Conservation (phyloP, 2,797 vertebrate genomes). For the Rhodeus uyekii region DNA sequence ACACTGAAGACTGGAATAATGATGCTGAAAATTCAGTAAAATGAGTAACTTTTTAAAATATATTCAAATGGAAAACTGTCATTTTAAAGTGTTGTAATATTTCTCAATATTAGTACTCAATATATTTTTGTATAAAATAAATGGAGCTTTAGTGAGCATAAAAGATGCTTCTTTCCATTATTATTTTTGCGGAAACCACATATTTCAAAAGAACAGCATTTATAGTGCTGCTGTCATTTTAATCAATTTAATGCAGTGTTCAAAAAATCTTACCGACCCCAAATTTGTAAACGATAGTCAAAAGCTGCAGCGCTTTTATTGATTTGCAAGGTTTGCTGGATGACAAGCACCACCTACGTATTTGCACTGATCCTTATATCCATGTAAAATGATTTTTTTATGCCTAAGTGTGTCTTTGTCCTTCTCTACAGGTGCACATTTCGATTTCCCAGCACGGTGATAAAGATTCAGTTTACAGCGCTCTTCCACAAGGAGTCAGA, state of each 20-base stretch:
- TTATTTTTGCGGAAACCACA: not conserved
- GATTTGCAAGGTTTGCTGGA: not conserved
- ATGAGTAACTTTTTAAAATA: too few species aligned
- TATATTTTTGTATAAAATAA: not conserved
- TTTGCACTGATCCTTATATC: not conserved
- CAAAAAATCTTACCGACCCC: not conserved
- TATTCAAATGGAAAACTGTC: not conserved
- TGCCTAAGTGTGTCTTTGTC: not conserved
- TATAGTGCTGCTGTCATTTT: not conserved
- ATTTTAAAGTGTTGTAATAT: not conserved
- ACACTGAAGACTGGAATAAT: not conserved
- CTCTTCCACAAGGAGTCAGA: slow-evolving; percentile 83
- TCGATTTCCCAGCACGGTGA: slow-evolving; percentile 95
- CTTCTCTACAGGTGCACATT: slow-evolving; percentile 85
- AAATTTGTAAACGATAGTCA: not conserved
- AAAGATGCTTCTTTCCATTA: not conserved
- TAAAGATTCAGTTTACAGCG: slow-evolving; percentile 95
- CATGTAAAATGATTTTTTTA: not conserved
- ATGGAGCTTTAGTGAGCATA: not conserved
- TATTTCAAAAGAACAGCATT: not conserved
- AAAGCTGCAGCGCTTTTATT: not conserved
- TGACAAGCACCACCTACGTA: not conserved
- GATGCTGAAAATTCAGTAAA: not conserved
- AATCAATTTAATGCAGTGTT: not conserved
- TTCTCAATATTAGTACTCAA: not conserved